A percentile compares a stretch with the other conserved stretches of the same genome.
Conservation (phyloP, 35 echinoderm and acorn worm species). For the Hemicentrotus pulcherrimus region DNA sequence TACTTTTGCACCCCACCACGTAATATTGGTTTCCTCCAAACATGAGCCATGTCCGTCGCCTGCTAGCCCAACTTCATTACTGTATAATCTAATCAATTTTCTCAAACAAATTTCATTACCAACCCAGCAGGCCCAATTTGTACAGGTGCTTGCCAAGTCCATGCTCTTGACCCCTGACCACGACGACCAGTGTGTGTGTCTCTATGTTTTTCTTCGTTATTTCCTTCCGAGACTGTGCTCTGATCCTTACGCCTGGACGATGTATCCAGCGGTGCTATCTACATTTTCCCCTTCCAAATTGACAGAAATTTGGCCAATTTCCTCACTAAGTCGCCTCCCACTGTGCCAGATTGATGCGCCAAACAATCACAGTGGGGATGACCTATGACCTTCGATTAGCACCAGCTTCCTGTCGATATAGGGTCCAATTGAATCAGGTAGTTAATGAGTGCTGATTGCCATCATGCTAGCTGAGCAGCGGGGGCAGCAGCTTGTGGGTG, state of each 20-base stretch:
- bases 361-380: neutral
- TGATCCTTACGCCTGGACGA: neutral
- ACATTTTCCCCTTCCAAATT: slow-evolving; percentile 24
- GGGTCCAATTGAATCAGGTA: slow-evolving; percentile 8
- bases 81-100: slow-evolving; percentile 43
- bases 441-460: slow-evolving; percentile 8
- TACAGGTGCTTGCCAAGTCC: slow-evolving; percentile 47
- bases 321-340: neutral
- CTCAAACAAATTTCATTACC: slow-evolving; percentile 50
- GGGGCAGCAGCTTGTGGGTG: neutral
- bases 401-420: slow-evolving; percentile 44
- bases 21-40: neutral
- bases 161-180: slow-evolving; percentile 33
- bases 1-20: neutral
- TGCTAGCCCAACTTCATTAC: slow-evolving; percentile 41
- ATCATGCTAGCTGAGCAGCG: neutral
- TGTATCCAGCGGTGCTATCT: neutral
- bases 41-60: neutral
- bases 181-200: neutral
- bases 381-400: slow-evolving; percentile 44
- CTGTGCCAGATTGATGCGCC: slow-evolving; percentile 13
- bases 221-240: neutral
- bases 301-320: slow-evolving; percentile 43
- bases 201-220: neutral
- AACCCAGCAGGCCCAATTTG: slow-evolving; percentile 36